Conservation (phyloP, 2,888 invertebrate species). For the Coelogynopora nodosa region DNA sequence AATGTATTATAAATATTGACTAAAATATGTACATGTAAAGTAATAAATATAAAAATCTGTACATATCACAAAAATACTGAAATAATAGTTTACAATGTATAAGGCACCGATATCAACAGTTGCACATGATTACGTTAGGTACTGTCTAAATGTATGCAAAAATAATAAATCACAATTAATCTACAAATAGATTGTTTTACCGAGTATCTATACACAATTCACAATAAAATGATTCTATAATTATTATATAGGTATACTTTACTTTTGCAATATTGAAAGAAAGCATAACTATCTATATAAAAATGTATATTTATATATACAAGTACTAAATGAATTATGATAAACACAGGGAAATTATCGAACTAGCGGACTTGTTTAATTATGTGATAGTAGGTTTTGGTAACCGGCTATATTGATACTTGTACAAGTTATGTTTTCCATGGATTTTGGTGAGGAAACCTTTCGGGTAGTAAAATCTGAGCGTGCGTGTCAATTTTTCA, state of each 20-base stretch:
- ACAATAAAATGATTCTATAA: not conserved
- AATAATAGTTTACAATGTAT: not conserved
- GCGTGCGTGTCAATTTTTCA: conserved; percentile 46
- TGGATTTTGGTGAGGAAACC: conserved; percentile 44
- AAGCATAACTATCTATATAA: too few species aligned
- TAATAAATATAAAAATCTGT: conserved; percentile 4
- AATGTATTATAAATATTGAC: not conserved
- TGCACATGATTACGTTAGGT: not conserved
- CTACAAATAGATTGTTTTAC: not conserved
- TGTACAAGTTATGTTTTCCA: conserved; percentile 43
- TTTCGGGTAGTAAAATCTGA: conserved; percentile 45
- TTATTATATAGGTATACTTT: not conserved
- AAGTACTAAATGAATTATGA: not conserved
- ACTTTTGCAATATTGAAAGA: too few species aligned
- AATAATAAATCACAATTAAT: conserved; percentile 19
- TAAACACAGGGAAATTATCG: not conserved
- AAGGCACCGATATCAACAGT: conserved; percentile 31
- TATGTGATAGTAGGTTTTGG: not conserved
- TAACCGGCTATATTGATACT: conserved; percentile 39
- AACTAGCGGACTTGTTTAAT: not conserved
- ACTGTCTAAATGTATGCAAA: not conserved
- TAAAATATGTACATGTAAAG: not conserved
- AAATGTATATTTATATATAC: not conserved
- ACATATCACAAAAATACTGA: not conserved
- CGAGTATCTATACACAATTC: not conserved